Conservation (phyloP, 2,113 vertebrate species). For the Nothocercus nigrocapillus region DNA sequence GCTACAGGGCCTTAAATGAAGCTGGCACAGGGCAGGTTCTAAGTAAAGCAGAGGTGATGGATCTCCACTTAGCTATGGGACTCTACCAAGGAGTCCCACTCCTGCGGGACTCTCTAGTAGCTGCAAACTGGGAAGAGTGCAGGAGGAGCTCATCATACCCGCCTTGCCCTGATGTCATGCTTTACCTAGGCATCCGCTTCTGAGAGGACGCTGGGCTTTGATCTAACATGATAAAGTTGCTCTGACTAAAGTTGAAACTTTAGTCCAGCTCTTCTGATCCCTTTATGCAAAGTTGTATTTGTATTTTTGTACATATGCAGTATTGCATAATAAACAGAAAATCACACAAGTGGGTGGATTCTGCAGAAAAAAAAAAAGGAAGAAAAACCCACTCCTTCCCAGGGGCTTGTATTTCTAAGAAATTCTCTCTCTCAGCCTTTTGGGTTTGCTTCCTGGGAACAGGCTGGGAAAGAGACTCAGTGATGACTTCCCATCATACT, state of each 20-base stretch:
- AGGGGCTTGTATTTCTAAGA: not conserved
- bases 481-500: not conserved
- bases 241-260: too few species aligned
- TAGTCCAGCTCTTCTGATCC: conserved; percentile 30
- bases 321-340: conserved; percentile 5
- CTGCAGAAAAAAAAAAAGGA: not conserved
- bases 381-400: not conserved
- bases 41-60: not conserved
- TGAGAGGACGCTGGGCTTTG: conserved; percentile 1
- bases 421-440: not conserved
- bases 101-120: not conserved
- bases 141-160: not conserved
- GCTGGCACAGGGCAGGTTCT: not conserved
- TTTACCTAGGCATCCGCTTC: not conserved
- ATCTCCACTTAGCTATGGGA: not conserved
- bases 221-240: conserved; percentile 42
- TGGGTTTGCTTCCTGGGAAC: not conserved
- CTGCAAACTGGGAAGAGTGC: not conserved
- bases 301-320: not conserved
- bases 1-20: not conserved
- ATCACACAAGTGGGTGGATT: not conserved
- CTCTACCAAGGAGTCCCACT: not conserved
- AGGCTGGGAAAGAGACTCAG: not conserved
- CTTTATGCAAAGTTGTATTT: not conserved
- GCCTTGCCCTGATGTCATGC: not conserved